Base-by-base conservation (phyloP, 2,888 invertebrate species). In the Tipula unca region DNA sequence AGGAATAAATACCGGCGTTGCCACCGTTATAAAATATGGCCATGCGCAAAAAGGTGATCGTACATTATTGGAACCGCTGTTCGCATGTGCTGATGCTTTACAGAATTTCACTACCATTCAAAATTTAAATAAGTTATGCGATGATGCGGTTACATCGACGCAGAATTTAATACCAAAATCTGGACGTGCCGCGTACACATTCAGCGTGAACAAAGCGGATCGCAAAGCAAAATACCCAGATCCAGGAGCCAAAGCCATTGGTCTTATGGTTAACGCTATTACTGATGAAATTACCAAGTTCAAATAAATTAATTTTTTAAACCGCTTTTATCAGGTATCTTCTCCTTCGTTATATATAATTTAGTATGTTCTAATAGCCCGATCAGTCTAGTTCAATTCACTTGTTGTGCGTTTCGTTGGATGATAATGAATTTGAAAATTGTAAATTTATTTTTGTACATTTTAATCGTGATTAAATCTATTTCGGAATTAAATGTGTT, bases 41-140 rank as follows among this genome's bases (percentile, higher is more conserved):
- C 93, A 94, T 85, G 96, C 96, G 0, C 92, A 92, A 87, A 92
- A 93, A 1, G 96, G 96, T 0, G 95, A 96, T 88, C 92, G 96
- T 87, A 96, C 96, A 29, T 94, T 96, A 95, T 95, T 96, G 87
- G 88, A 88, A 86, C 87, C 88, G 86, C 87, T 89, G 32, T 35
- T 29, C 10, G 17, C 20, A 10, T 20, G 42, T 86, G 87, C 82
- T 86, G 17, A 48, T 6, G 48, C 48, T 2, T 17, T 48, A 48
- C 87, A 36, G 69, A 87, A 85, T 87, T 88, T 85, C 35, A 88
- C 89, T 3, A 8, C 5, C 1, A 48, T 48, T 1, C 1, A n/a
- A 13, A 1, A 42, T 1, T 14, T 42, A 10, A 8, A 42, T 14
- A 42, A 42, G 14, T 3, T 14, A 0, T 42, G 42, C 14, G 14